A percentile compares a stretch with the other conserved stretches of the same genome.
These are phyloP conservation scores for Phrynocephalus guinanensis DNA, from an alignment of 2,797 vertebrate species.

Conservation along the genomic window DNA sequence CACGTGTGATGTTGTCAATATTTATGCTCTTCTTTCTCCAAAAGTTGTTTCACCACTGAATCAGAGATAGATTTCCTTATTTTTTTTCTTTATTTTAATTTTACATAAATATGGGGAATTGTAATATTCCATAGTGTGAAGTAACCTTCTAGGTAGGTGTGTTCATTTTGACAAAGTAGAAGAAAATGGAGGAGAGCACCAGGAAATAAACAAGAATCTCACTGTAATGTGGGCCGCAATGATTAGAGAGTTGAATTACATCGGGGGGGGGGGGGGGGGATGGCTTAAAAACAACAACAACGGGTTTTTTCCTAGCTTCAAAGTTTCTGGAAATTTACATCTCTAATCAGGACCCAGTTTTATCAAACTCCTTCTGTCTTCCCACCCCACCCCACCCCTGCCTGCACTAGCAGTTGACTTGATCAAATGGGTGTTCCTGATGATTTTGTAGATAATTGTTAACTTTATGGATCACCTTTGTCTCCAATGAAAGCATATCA, in stretches of 20 bases:
- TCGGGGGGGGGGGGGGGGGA: too few relatives aligned
- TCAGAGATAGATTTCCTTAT: background rate
- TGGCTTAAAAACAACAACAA: background rate
- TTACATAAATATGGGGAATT: background rate
- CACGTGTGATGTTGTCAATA: background rate
- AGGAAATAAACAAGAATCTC: background rate
- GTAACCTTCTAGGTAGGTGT: background rate
- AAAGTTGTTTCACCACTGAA: too few relatives aligned
- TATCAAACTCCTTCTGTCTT: background rate
- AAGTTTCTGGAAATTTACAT: too few relatives aligned
- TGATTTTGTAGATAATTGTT: slow-evolving; percentile 15
- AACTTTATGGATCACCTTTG: background rate
- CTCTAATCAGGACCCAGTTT: background rate
- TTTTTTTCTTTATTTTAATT: background rate
- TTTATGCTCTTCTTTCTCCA: background rate
- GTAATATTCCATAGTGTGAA: background rate
- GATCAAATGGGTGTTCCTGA: slow-evolving; percentile 25
- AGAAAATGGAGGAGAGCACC: background rate
- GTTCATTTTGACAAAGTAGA: background rate
- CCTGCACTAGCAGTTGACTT: background rate
- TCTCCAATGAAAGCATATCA: slow-evolving; percentile 10
- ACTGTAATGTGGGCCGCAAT: too few relatives aligned
- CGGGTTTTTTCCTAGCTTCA: background rate
- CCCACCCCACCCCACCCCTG: background rate
- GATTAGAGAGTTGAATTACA: background rate